Base-by-base conservation (phyloP, 2,113 vertebrate genomes). In the Panthera tigris region DNA sequence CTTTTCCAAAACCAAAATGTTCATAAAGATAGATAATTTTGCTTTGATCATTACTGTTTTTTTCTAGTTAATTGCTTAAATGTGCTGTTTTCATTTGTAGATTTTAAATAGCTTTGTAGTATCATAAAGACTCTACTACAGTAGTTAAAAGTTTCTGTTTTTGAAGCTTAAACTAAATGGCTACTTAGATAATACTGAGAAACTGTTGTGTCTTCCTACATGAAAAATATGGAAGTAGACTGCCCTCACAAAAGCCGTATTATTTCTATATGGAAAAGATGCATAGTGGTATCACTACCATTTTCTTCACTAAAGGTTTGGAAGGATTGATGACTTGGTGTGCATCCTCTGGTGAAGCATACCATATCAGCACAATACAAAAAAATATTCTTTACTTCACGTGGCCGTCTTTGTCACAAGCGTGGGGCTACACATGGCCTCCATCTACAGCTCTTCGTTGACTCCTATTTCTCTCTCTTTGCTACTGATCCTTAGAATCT, bases 81-180 rank as follows among this genome's bases (percentile, higher is more conserved):
- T 92, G 8, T 94, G 25, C 31, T 92, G 1, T 93, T 68, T 91
- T 81, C 16, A 73, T 45, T 95, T 93, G 31, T 91, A 84, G 57
- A 36, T 61, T 94, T 91, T 74, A 78, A 80, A 83, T 86, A 74
- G 39, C 19, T 89, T 94, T 91, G 33, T 97, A 87, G 45, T 79
- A 36, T 97, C 95, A 85, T 7, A 81, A 68, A 95, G 63, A 73
- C 83, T 63, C 48, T 55, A 85, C 0, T 69, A 36, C 4, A 31
- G 18, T 80, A 41, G 95, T 96, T 48, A 1, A 98, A 21, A 90
- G 29, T 90, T 68, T 89, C 11, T 61, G 1, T 92, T 89, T 96
- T 95, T 25, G 50, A 55, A 96, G 33, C 33, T 27, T 65, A 79
- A 76, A 45, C 27, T 57, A 41, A 95, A 81, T 92, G 18, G 71